Conservation (phyloP, 2,797 vertebrate species). For the Lophotriccus pileatus region DNA sequence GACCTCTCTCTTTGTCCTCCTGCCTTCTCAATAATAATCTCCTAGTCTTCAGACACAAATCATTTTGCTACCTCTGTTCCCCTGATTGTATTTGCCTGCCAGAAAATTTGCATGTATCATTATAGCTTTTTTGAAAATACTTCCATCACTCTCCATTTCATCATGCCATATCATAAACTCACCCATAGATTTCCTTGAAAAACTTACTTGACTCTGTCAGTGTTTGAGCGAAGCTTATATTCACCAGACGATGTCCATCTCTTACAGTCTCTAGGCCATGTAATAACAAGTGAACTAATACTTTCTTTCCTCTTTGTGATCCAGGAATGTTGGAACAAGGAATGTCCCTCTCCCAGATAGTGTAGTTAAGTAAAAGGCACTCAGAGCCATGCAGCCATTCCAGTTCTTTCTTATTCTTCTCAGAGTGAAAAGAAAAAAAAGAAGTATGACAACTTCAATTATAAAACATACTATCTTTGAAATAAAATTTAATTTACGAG, state of each 20-base stretch:
- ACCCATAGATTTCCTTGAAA: background rate
- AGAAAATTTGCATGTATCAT: background rate
- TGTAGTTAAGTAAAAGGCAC: background rate
- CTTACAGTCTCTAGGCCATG: background rate
- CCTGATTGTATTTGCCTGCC: background rate
- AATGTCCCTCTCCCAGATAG: background rate
- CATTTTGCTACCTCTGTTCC: background rate
- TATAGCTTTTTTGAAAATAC: background rate
- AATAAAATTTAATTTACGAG: background rate
- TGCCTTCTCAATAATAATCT: background rate
- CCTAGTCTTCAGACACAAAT: background rate
- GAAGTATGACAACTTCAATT: rapidly evolving
- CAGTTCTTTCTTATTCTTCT: background rate
- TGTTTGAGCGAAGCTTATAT: background rate
- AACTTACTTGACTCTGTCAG: background rate
- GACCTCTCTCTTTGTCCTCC: background rate
- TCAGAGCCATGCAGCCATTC: background rate
- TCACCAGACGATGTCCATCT: background rate
- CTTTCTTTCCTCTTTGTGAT: background rate
- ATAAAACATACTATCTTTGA: background rate
- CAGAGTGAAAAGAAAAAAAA: background rate
- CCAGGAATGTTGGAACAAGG: background rate
- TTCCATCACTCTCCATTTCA: background rate
- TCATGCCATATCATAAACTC: background rate
- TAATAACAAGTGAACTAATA: background rate